Percentiles rank a stretch among this genome's conserved stretches.
phyloP scores from a whole-genome alignment of 2,797 vertebrate species.

The Rhinichthys osculus region DNA sequence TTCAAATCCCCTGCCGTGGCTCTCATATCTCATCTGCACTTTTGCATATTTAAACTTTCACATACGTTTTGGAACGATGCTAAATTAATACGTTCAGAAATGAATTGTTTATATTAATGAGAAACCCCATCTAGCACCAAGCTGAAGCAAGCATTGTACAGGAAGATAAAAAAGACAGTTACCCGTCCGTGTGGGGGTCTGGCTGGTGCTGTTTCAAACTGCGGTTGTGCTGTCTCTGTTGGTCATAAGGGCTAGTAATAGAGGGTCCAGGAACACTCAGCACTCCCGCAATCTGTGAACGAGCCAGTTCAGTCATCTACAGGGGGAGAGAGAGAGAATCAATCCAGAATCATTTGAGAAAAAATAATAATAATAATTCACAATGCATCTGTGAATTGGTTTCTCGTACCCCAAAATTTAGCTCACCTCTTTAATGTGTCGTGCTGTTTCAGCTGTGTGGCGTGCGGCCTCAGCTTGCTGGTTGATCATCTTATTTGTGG shows the following conservation, averaged over 20 bases:
- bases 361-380: no score
- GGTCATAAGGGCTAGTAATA: slow-evolving; percentile 70
- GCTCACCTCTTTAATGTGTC: slow-evolving; percentile 86
- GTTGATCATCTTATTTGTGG: slow-evolving; percentile 82
- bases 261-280: slow-evolving; percentile 71
- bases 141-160: not conserved
- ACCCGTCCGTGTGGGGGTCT: slow-evolving; percentile 82
- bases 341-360: no score
- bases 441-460: slow-evolving; percentile 79
- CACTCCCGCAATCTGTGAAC: slow-evolving; percentile 77
- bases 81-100: not conserved
- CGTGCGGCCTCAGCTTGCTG: slow-evolving; percentile 84
- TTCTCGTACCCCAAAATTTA: no score
- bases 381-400: not conserved
- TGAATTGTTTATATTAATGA: not conserved
- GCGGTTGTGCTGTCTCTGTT: slow-evolving; percentile 73
- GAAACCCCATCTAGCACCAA: not conserved
- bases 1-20: not conserved
- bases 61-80: not conserved
- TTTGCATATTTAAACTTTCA: not conserved
- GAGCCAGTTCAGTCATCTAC: slow-evolving; percentile 88
- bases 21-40: not conserved
- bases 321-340: not conserved
- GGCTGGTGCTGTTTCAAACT: slow-evolving; percentile 74
- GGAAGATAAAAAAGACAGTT: slow-evolving; percentile 34